Evolutionary conservation across 2,797 vertebrate genomes (phyloP).

Genomic region (Cichlasoma orientale): DNA sequence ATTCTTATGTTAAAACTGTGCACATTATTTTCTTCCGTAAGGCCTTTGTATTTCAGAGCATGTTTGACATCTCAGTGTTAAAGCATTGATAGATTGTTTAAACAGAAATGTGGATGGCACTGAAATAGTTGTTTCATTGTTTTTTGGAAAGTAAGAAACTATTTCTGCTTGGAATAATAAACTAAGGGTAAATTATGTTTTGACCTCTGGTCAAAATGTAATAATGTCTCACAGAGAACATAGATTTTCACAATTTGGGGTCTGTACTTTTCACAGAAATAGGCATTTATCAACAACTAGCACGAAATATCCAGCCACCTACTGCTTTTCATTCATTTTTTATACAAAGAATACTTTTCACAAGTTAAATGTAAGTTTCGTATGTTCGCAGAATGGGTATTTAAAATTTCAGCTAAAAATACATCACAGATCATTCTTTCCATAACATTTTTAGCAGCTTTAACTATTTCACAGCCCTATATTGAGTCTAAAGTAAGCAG

Average conservation of each 20-base stretch:
- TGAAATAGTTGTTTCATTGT: slow-evolving; percentile 22
- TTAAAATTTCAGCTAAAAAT: neutral
- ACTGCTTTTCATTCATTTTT: neutral
- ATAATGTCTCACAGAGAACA: slow-evolving; percentile 20
- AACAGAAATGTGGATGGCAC: slow-evolving; percentile 24
- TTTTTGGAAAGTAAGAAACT: slow-evolving; percentile 9
- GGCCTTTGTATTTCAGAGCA: slow-evolving; percentile 1
- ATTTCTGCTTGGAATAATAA: slow-evolving; percentile 42
- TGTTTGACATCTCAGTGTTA: slow-evolving; percentile 25
- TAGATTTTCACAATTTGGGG: neutral
- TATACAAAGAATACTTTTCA: neutral
- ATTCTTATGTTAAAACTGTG: slow-evolving; percentile 63
- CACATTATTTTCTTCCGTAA: neutral
- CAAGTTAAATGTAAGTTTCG: neutral
- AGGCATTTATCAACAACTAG: neutral
- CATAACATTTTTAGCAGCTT: neutral
- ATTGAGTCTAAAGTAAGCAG: neutral
- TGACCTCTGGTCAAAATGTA: slow-evolving; percentile 34
- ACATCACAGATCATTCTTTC: neutral
- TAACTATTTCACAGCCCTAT: rapidly evolving
- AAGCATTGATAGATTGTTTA: slow-evolving; percentile 24
- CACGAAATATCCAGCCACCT: neutral
- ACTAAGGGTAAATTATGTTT: slow-evolving; percentile 12
- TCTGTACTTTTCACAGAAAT: neutral
- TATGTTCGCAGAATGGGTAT: neutral